Base-by-base conservation (phyloP, 1,140 invertebrate species). In the Planococcus citri region DNA sequence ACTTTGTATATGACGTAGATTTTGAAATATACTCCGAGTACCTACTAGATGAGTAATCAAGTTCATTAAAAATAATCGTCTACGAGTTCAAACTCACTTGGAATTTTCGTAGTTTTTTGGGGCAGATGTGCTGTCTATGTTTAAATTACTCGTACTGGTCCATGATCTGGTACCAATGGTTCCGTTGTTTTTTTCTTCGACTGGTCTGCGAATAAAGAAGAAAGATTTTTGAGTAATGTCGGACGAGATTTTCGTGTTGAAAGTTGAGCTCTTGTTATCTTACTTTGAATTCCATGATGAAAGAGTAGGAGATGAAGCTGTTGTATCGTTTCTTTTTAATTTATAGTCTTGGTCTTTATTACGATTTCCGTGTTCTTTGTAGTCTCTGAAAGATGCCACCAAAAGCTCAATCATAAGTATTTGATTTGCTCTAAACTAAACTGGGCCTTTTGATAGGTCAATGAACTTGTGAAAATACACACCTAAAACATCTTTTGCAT, bases 401-500 rank as follows among this genome's bases (percentile, higher is more conserved):
- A 68, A 27, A 22, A 38, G 17, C n/a, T 41, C 38, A 10, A 41
- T 41, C 38, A 41, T n/a, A n/a, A n/a, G n/a, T n/a, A n/a, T n/a
- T n/a, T n/a, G n/a, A n/a, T n/a, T n/a, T n/a, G n/a, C n/a, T 37
- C 14, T 37, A 37, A 37, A 14, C 33, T 37, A 6, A 37, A 8
- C 33, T 37, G 33, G 6, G 14, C 33, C 33, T 37, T 37, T 37
- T 14, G 14, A 37, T n/a, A 14, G 33, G 33, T 37, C 14, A 37
- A 37, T 8, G 33, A 37, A 8, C 6, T 8, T 37, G 33, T 37
- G 14, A 38, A 64, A 33, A 38, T 70, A 69, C 72, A 73, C 80
- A 87, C 83, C 92, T 88, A 82, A 94, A 95, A 79, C 92, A 95
- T 73, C 92, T 81, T 81, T 94, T 94, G 80, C 92, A 95, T 73